Conservation (phyloP, 2,113 vertebrate species). For the Eulemur rufifrons region DNA sequence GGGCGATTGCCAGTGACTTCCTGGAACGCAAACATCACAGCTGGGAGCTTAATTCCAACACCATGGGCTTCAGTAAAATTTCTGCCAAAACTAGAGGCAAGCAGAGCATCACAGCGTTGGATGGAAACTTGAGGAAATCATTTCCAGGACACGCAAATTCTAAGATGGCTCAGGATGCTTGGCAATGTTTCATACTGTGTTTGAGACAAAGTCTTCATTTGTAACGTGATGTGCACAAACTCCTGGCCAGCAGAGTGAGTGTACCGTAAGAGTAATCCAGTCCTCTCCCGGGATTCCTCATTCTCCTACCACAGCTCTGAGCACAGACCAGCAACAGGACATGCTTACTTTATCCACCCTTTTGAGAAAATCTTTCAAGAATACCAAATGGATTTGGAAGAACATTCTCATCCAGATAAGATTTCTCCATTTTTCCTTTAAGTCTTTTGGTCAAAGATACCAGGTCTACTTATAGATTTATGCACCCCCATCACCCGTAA, state of each 20-base stretch:
- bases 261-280: not conserved
- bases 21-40: constrained; percentile 12
- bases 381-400: not conserved
- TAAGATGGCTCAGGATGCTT: not conserved
- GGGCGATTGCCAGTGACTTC: not conserved
- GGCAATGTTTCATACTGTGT: not conserved
- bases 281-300: not conserved
- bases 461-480: not conserved
- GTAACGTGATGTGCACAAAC: not conserved
- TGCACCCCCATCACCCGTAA: accelerated
- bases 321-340: accelerated
- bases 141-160: not conserved
- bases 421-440: not conserved
- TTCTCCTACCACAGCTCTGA: not conserved
- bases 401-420: not conserved
- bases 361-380: not conserved
- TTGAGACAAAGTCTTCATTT: constrained; percentile 16
- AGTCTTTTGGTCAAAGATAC: not conserved
- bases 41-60: not conserved
- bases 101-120: not conserved
- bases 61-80: not conserved
- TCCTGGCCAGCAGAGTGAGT: not conserved
- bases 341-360: accelerated
- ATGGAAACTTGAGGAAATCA: not conserved
- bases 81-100: not conserved